These are phyloP conservation scores for Lepidostoma basale DNA, from an alignment of 1,140 invertebrate genomes.

Conservation along the genomic window DNA sequence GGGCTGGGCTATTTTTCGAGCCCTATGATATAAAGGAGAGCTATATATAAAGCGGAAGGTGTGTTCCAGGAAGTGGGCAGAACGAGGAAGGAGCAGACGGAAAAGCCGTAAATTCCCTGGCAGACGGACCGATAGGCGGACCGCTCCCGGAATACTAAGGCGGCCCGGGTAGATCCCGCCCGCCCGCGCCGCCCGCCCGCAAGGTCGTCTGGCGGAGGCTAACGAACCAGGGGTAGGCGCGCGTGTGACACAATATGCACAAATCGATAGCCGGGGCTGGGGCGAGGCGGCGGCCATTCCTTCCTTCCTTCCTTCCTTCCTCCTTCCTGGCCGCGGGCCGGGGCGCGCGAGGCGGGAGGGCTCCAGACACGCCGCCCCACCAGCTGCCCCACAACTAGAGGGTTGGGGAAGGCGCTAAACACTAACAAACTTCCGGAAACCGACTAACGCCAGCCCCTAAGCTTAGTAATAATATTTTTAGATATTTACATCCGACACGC, in stretches of 20 bases:
- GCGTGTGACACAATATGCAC: constrained; percentile 46
- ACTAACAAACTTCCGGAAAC: constrained; percentile 4
- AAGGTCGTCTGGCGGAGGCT: constrained; percentile 44
- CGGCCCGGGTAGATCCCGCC: neutral
- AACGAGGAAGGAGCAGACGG: constrained; percentile 7
- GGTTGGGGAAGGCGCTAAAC: neutral
- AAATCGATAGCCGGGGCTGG: constrained; percentile 38
- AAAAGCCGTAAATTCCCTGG: constrained; percentile 11
- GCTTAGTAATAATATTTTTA: too few species aligned
- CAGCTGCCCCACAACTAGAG: neutral
- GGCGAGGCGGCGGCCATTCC: neutral
- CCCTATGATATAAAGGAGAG: too few species aligned
- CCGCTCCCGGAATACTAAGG: constrained; percentile 27
- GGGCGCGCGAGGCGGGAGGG: neutral
- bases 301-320: neutral
- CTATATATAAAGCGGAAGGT: neutral
- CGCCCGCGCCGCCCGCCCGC: neutral
- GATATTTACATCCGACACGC: too few species aligned
- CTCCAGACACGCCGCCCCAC: constrained; percentile 12
- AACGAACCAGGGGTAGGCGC: constrained; percentile 35
- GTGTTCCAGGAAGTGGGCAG: constrained; percentile 1
- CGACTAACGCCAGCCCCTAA: neutral
- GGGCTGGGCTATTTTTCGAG: too few species aligned
- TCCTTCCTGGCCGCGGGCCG: neutral
- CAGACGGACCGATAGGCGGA: constrained; percentile 21